Base-by-base conservation (phyloP, 2,888 invertebrate genomes). In the Hirtodrosophila trivittata region DNA sequence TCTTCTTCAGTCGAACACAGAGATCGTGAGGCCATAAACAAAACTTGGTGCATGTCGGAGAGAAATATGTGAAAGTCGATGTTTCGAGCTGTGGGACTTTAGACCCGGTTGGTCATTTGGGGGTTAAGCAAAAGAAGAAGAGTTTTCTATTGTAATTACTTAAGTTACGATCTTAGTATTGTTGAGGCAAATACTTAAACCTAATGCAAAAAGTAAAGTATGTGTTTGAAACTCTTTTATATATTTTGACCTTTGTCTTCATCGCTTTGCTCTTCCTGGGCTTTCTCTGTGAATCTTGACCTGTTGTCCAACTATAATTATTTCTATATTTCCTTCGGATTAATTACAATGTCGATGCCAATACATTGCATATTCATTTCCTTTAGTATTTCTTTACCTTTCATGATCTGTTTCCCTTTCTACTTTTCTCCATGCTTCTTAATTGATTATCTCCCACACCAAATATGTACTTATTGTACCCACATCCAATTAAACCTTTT, bases 21-120 rank as follows among this genome's bases (percentile, higher is more conserved):
- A 84, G 84, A 78, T 84, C 78, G 78, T 80, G 81, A 55, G 67
- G 54, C 67, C 45, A 51, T 74, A 66, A 70, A 63, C 51, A 43
- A 62, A 59, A 47, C 47, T 45, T 33, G 43, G 62, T 66, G 62
- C 43, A 50, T 50, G 39, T 32, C 30, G 35, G 12, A 63, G 50
- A 63, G 43, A 59, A 52, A 46, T 62, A 72, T 71, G 70, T 71
- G 70, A 71, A 71, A 71, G 70, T 71, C 72, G 55, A 26, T 55
- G 59, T 33, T 21, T 54, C 46, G 35, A 70, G 26, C 51, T 33
- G 25, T n/a, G n/a, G n/a, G n/a, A n/a, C n/a, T n/a, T n/a, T n/a
- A 37, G 52, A 46, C 38, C 57, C 33, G 37, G 49, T 47, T 42
- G 18, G 43, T 39, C 63, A 47, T 64, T 52, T 42, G 28, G 8